Evolutionary conservation across 2,888 invertebrate species (phyloP).

Genomic region (Coenonympha glycerion): DNA sequence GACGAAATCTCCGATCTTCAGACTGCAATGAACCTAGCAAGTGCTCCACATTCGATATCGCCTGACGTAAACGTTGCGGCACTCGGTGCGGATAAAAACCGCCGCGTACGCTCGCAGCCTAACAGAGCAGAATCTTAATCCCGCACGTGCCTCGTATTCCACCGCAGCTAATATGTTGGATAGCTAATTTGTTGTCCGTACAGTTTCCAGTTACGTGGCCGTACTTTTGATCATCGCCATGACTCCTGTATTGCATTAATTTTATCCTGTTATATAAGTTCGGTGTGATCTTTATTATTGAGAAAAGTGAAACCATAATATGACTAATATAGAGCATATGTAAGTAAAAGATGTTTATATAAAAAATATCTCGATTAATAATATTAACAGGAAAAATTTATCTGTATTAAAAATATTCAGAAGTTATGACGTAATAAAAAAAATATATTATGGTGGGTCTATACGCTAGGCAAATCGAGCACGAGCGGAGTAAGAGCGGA

Average conservation of each 20-base stretch:
- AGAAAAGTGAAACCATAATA: not conserved
- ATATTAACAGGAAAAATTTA: too few relatives aligned
- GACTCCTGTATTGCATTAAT: conserved; percentile 1
- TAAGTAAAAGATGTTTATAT: not conserved
- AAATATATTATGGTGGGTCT: too few relatives aligned
- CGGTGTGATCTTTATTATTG: not conserved
- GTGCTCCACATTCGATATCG: too few relatives aligned
- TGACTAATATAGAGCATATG: not conserved
- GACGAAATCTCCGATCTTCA: too few relatives aligned
- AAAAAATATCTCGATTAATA: not conserved
- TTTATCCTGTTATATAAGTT: too few relatives aligned
- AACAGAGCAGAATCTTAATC: not conserved
- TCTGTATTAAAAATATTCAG: too few relatives aligned
- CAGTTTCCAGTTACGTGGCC: conserved; percentile 21
- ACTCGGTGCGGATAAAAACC: not conserved
- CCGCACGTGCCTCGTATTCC: not conserved
- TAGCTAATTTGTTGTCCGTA: conserved; percentile 7
- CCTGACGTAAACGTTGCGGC: not conserved
- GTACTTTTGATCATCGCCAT: conserved; percentile 8
- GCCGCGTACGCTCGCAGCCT: not conserved
- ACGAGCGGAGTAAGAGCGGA: too few relatives aligned
- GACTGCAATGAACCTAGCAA: too few relatives aligned
- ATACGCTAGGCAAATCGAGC: too few relatives aligned
- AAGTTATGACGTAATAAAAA: too few relatives aligned
- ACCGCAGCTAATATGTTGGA: not conserved